Evolutionary conservation across 2,113 vertebrate species (phyloP).

Genomic region (Thamnaconus septentrionalis): DNA sequence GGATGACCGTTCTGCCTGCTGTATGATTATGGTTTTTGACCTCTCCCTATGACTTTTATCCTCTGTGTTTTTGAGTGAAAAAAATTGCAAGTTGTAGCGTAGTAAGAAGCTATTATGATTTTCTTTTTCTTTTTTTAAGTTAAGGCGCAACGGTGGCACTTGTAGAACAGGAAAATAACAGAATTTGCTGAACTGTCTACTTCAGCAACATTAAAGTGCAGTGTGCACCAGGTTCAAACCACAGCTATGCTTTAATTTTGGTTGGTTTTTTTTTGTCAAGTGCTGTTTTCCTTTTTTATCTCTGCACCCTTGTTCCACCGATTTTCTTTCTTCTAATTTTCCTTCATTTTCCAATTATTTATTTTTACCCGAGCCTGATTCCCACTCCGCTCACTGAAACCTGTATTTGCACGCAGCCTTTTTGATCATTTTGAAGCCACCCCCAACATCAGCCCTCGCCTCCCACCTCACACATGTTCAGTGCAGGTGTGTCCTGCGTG

Average conservation of each 20-base stretch:
- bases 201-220: constrained; percentile 21
- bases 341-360: neutral
- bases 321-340: neutral
- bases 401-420: constrained; percentile 9
- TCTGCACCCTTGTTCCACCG: constrained; percentile 12
- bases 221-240: constrained; percentile 38
- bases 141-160: constrained; percentile 5
- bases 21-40: constrained; percentile 64
- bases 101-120: neutral
- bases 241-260: constrained; percentile 51
- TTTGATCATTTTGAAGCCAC: constrained; percentile 4
- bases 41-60: constrained; percentile 47
- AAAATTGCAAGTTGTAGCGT: constrained; percentile 6
- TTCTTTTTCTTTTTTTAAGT: neutral
- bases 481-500: constrained; percentile 53
- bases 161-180: constrained; percentile 2
- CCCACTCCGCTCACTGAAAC: constrained; percentile 11
- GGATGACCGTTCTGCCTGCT: constrained; percentile 60
- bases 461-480: constrained; percentile 10
- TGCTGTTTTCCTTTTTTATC: constrained; percentile 1
- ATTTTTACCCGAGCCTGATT: constrained; percentile 23
- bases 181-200: constrained; percentile 3
- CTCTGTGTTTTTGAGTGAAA: constrained; percentile 10
- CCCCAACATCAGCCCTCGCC: constrained; percentile 16
- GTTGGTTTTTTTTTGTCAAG: neutral